Conservation (phyloP, 2,888 invertebrate genomes). For the Monopis laevigella region DNA sequence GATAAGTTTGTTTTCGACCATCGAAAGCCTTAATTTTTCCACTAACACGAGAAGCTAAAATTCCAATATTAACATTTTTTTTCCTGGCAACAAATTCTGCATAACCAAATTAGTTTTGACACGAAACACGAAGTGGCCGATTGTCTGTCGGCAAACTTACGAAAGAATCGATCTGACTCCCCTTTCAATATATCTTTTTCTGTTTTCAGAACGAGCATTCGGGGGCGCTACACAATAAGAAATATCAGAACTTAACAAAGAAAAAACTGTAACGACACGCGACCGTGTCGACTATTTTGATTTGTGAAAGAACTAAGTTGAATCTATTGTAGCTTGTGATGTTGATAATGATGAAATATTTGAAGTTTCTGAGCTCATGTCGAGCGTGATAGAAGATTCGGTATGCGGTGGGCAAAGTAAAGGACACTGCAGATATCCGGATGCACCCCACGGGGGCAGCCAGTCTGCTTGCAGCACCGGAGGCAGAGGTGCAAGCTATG, state of each 20-base stretch:
- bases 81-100: slow-evolving; percentile 17
- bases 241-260: slow-evolving; percentile 28
- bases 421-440: slow-evolving; percentile 56
- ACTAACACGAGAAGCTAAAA: slow-evolving; percentile 1
- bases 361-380: slow-evolving; percentile 4
- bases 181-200: slow-evolving; percentile 47
- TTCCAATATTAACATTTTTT: slow-evolving; percentile 7
- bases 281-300: slow-evolving; percentile 16
- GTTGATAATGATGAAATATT: no score
- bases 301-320: slow-evolving; percentile 2
- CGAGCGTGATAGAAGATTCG: slow-evolving; percentile 23
- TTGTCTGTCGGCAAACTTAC: slow-evolving; percentile 40
- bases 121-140: slow-evolving; percentile 53
- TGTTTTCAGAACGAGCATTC: slow-evolving; percentile 44
- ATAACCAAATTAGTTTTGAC: slow-evolving; percentile 64
- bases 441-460: slow-evolving; percentile 81
- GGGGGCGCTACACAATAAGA: slow-evolving; percentile 41
- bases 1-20: slow-evolving; percentile 43
- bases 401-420: slow-evolving; percentile 41
- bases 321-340: no score
- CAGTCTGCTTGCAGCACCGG: slow-evolving; percentile 80
- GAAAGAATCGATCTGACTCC: slow-evolving; percentile 55
- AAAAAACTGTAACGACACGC: slow-evolving; percentile 27
- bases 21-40: slow-evolving; percentile 5
- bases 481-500: slow-evolving; percentile 93